Percentiles rank a stretch among this genome's conserved stretches.
phyloP scores from a whole-genome alignment of 2,888 invertebrate genomes.

The Blomia tropicalis region DNA sequence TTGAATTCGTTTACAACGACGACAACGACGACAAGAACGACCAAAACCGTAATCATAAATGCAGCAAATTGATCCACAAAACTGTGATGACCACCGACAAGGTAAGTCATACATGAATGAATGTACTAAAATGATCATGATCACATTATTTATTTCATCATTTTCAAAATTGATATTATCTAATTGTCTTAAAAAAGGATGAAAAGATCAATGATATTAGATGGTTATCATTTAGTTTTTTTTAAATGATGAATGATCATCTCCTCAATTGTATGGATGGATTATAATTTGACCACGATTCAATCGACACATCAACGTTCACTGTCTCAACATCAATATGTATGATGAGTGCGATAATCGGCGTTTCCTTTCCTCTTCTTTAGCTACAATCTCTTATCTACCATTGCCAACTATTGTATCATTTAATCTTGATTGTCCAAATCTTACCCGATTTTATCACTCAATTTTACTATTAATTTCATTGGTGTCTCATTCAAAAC shows the following conservation, averaged over 20 bases:
- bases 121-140: background rate
- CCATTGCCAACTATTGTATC: too few species aligned
- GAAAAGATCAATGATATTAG: background rate
- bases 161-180: background rate
- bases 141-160: background rate
- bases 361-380: background rate
- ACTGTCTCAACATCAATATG: background rate
- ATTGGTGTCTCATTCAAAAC: too few species aligned
- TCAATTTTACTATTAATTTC: background rate
- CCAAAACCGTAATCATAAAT: too few species aligned
- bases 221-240: background rate
- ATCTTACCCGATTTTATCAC: background rate
- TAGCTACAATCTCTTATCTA: background rate
- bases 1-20: too few species aligned
- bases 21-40: too few species aligned
- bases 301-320: background rate
- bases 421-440: background rate
- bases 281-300: background rate
- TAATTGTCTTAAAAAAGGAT: background rate
- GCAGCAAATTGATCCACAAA: too few species aligned
- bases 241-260: background rate
- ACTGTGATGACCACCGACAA: too few species aligned
- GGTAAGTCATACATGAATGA: too few species aligned
- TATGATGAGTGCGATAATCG: conserved; percentile 1
- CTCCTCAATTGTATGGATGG: background rate